A percentile compares a stretch with the other conserved stretches of the same genome.
phyloP scores from a whole-genome alignment of 35 echinoderm and acorn worm genomes.

The Heliocidaris erythrogramma region DNA sequence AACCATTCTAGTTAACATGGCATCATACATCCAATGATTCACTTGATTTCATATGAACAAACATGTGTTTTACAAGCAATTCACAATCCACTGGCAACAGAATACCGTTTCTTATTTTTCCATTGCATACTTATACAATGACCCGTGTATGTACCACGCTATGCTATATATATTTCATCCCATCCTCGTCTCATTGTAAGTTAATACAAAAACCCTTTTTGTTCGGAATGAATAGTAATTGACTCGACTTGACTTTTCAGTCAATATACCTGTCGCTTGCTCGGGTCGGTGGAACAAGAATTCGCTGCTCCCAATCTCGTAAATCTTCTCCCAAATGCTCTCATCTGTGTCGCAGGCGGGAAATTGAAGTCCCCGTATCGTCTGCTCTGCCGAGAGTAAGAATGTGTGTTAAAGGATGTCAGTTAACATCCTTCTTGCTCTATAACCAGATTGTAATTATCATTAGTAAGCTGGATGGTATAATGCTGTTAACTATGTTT shows the following conservation, averaged over 20 bases:
- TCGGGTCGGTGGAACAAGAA: not conserved
- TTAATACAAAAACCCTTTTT: not conserved
- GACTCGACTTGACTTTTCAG: not conserved
- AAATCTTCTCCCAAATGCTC: not conserved
- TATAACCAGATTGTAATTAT: too few relatives aligned
- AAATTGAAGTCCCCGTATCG: too few relatives aligned
- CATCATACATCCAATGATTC: not conserved
- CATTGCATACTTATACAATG: not conserved
- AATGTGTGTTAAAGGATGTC: too few relatives aligned
- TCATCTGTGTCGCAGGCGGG: not conserved
- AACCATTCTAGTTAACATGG: not conserved
- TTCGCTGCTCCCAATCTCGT: not conserved
- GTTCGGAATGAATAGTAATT: not conserved
- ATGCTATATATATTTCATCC: slow-evolving; percentile 3
- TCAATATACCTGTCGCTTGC: not conserved
- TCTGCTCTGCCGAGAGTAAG: too few relatives aligned
- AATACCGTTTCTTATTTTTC: not conserved
- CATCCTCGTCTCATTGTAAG: not conserved
- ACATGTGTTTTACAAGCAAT: not conserved
- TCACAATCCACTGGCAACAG: not conserved
- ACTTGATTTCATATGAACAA: not conserved
- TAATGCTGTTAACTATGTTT: too few relatives aligned
- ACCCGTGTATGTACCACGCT: not conserved
- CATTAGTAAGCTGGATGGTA: too few relatives aligned
- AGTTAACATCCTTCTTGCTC: too few relatives aligned